Evolutionary conservation across 2,113 vertebrate genomes (phyloP).

Genomic region (Coptodon rendalli): DNA sequence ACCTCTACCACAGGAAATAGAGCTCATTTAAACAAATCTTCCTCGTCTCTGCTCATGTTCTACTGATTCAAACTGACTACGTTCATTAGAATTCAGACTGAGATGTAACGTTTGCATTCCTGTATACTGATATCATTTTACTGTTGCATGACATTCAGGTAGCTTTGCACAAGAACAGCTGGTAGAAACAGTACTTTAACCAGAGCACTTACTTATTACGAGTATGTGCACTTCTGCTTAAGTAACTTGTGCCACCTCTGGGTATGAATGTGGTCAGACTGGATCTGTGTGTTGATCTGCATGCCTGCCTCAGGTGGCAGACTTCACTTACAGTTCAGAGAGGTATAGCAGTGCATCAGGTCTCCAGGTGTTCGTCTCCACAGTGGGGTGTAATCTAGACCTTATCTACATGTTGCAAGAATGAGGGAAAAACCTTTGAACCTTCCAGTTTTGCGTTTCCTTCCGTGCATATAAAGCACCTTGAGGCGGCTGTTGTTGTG

Average conservation of each 20-base stretch:
- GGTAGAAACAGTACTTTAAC: neutral
- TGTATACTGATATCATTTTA: neutral
- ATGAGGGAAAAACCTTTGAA: neutral
- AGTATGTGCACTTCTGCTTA: neutral
- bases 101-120: neutral
- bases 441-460: neutral
- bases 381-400: neutral
- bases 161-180: neutral
- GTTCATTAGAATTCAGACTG: neutral
- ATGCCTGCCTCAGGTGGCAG: neutral
- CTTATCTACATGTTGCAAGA: neutral
- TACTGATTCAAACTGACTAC: neutral
- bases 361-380: neutral
- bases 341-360: neutral
- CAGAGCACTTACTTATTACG: neutral
- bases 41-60: neutral
- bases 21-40: neutral
- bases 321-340: neutral
- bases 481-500: rapidly evolving
- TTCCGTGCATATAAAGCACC: neutral
- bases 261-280: neutral
- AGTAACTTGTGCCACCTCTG: neutral
- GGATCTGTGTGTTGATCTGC: neutral
- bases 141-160: neutral
- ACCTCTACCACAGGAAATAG: neutral